Percentiles rank a stretch among this genome's conserved stretches.
Evolutionary conservation across 1,140 invertebrate genomes (phyloP).

Genomic region (Caerostris darwini): DNA sequence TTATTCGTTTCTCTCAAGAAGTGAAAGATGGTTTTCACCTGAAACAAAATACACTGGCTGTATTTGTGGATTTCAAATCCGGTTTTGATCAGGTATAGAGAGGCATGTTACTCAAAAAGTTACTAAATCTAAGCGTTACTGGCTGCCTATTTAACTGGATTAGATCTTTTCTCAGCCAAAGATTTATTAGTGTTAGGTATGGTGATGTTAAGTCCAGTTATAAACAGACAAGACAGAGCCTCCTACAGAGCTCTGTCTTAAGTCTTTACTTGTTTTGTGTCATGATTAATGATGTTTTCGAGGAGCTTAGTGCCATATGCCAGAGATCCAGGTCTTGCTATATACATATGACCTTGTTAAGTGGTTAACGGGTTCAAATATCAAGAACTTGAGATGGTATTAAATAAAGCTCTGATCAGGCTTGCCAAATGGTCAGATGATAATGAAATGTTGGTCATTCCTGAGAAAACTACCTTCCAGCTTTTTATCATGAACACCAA

Average conservation of each 20-base stretch:
- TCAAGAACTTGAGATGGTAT: neutral
- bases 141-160: neutral
- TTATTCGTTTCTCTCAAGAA: neutral
- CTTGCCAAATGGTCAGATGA: neutral
- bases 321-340: neutral
- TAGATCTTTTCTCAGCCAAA: neutral
- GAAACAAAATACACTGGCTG: neutral
- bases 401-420: neutral
- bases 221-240: neutral
- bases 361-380: neutral
- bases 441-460: neutral
- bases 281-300: neutral
- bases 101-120: neutral
- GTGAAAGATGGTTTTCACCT: conserved; percentile 2
- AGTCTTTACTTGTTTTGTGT: neutral
- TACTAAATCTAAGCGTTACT: neutral
- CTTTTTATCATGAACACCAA: neutral
- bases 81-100: neutral
- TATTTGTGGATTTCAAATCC: conserved; percentile 11
- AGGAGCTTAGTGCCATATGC: neutral
- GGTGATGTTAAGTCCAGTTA: neutral
- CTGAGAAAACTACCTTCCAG: no score
- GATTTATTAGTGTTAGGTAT: neutral
- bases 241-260: neutral
- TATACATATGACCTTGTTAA: neutral